Base-by-base conservation (phyloP, 2,888 invertebrate genomes). In the Philaethria dido region DNA sequence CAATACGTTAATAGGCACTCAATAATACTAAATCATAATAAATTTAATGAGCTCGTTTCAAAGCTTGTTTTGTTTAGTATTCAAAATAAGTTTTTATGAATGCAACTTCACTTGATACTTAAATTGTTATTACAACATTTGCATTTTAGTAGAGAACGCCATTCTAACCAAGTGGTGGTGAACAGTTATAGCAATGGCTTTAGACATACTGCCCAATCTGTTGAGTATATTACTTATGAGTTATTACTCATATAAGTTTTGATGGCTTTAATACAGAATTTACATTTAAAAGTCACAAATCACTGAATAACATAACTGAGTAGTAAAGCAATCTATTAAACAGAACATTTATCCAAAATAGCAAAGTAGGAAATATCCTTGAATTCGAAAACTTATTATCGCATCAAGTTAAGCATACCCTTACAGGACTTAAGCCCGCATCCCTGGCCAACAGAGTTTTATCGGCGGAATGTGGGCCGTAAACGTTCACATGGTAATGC, bases 51-150 rank as follows among this genome's bases (percentile, higher is more conserved):
- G 16, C 29, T 52, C 16, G 52, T 50, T 50, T 54, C 57, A 59
- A 65, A 39, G 60, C 66, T 61, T 62, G 65, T 68, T 64, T 60
- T 44, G 39, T 63, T 69, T 62, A 73, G 45, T 70, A 73, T 71
- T 73, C 67, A 78, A 77, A 39, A 78, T 77, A 85, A 87, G 81
- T 87, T 87, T 87, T 86, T 86, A 87, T 85, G 80, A 84, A 74
- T 72, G 78, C 70, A 77, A 78, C 77, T n/a, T n/a, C 78, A 81
- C 80, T 84, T 80, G 73, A 73, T 73, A 39, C 39, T 33, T 33
- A 78, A 78, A 73, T 71, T 62, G 66, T 69, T 70, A 61, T 52
- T 33, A 52, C 29, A 29, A 16, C 52, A 52, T 20, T 29, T 29
- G 52, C 29, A 52, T 29, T 52, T 52, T 33, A 52, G 52, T 0